Evolutionary conservation across 2,888 invertebrate species (phyloP).

Genomic region (Drosophila lacicola): DNA sequence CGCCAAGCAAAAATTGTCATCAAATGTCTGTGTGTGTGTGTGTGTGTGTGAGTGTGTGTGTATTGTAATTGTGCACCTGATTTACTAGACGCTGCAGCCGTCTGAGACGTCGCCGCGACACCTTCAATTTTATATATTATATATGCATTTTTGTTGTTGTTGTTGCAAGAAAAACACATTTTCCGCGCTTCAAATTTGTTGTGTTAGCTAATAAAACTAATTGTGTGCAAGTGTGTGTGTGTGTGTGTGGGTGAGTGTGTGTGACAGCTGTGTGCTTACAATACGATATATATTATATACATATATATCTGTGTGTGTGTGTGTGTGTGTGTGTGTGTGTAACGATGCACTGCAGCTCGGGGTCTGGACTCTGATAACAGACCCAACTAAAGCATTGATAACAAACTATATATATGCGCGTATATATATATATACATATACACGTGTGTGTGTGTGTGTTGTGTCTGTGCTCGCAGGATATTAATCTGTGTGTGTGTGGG

Average conservation of each 20-base stretch:
- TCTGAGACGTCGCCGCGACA: slow-evolving; percentile 2
- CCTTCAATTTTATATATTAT: background rate
- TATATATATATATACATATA: slow-evolving; percentile 1
- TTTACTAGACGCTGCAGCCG: slow-evolving; percentile 13
- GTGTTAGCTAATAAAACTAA: slow-evolving; percentile 41
- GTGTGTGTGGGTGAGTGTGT: background rate
- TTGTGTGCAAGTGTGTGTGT: background rate
- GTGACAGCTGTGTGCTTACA: slow-evolving; percentile 8
- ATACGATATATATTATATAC: slow-evolving; percentile 24
- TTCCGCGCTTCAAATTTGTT: slow-evolving; percentile 28
- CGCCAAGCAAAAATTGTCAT: slow-evolving; percentile 3
- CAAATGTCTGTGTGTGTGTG: background rate
- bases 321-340: background rate
- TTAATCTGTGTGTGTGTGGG: slow-evolving; percentile 8
- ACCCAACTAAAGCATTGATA: slow-evolving; percentile 26
- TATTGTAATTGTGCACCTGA: slow-evolving; percentile 23
- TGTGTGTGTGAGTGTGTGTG: background rate
- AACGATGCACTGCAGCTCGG: slow-evolving; percentile 12
- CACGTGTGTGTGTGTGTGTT: background rate
- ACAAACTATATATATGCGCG: slow-evolving; percentile 21
- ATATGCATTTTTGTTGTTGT: no score
- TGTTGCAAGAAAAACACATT: slow-evolving; percentile 9
- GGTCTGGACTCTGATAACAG: slow-evolving; percentile 23
- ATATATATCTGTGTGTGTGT: background rate
- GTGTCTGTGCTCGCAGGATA: slow-evolving; percentile 11